Evolutionary conservation across 1,140 invertebrate genomes (phyloP).

Genomic region (Neuroterus valhalla): DNA sequence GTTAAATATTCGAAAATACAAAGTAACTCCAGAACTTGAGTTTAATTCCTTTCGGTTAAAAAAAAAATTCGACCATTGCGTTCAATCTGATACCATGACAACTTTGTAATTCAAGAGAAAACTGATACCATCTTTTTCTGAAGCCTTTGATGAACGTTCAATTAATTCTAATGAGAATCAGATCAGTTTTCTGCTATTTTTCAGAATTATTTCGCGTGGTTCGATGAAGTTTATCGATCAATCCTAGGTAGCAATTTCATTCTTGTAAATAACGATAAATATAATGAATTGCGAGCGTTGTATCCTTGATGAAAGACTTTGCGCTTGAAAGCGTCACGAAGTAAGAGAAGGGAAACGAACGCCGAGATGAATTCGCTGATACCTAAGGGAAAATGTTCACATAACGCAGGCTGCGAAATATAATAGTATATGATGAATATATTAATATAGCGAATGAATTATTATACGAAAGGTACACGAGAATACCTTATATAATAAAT

Average conservation of each 20-base stretch:
- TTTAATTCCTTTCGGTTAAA: too few species aligned
- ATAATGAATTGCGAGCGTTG: slow-evolving; percentile 13
- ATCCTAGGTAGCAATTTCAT: slow-evolving; percentile 9
- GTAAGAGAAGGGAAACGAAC: neutral
- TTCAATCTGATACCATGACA: too few species aligned
- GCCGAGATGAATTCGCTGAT: slow-evolving; percentile 19
- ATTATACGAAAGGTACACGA: slow-evolving; percentile 65
- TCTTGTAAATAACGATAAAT: slow-evolving; percentile 17
- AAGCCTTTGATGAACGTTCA: neutral
- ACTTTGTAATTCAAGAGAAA: too few species aligned
- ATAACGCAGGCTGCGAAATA: slow-evolving; percentile 43
- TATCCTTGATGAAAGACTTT: slow-evolving; percentile 10
- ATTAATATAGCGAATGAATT: slow-evolving; percentile 57
- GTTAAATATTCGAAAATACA: too few species aligned
- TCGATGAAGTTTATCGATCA: neutral
- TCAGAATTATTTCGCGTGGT: neutral
- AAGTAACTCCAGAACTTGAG: too few species aligned
- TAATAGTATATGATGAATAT: slow-evolving; percentile 46
- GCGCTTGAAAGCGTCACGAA: slow-evolving; percentile 4
- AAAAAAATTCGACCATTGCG: too few species aligned
- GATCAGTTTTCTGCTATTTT: neutral
- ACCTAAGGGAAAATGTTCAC: slow-evolving; percentile 23
- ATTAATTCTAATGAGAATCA: neutral
- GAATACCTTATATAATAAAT: slow-evolving; percentile 69
- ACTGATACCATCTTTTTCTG: neutral